Conservation (phyloP, 2,113 vertebrate species). For the Pimephales promelas region DNA sequence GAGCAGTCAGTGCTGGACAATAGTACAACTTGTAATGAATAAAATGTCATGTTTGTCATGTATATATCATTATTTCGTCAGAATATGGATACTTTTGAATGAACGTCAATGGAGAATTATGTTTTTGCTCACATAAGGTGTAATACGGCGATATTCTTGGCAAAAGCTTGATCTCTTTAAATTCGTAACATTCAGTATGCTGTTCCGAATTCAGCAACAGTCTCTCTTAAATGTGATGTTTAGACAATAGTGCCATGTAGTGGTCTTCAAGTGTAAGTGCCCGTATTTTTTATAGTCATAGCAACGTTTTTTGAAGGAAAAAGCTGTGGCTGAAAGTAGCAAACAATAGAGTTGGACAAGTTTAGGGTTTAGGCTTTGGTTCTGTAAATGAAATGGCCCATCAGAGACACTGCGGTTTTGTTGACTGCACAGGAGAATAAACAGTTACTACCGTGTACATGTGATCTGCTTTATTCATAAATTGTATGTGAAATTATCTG, state of each 20-base stretch:
- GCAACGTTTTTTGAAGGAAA: not conserved
- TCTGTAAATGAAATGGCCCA: no score
- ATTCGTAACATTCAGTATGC: no score
- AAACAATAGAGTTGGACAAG: not conserved
- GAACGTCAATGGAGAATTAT: not conserved
- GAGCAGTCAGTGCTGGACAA: no score
- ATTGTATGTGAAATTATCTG: no score
- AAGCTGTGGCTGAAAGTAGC: not conserved
- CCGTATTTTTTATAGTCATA: not conserved
- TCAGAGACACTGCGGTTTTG: no score
- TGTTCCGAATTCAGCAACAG: no score
- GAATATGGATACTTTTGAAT: not conserved
- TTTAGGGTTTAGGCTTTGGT: not conserved
- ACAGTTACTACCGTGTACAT: no score
- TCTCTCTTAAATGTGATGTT: not conserved
- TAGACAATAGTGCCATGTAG: not conserved
- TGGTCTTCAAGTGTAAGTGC: not conserved
- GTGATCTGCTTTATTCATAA: no score
- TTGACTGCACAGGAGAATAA: no score
- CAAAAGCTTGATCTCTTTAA: no score
- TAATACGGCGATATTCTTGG: not conserved
- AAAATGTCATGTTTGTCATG: not conserved
- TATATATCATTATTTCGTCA: not conserved
- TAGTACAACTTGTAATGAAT: not conserved
- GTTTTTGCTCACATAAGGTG: not conserved